phyloP scores from a whole-genome alignment of 2,888 invertebrate genomes.

The Taenaris catops region DNA sequence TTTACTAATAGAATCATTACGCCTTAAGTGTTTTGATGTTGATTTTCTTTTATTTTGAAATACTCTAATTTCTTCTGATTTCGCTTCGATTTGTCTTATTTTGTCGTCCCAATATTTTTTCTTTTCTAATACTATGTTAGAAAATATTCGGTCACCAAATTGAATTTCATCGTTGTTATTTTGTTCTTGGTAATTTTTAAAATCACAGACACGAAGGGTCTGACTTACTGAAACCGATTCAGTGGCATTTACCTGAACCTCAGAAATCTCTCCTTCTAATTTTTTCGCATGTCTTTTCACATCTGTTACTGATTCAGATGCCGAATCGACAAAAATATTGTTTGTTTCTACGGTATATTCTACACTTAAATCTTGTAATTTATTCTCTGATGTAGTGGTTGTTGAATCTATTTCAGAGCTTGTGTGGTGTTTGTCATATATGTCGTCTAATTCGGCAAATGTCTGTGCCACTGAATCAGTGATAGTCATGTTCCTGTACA shows the following conservation, averaged over 20 bases:
- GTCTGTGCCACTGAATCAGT: constrained; percentile 60
- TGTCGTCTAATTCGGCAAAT: constrained; percentile 67
- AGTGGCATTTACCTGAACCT: constrained; percentile 75
- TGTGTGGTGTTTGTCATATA: constrained; percentile 57
- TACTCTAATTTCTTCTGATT: constrained; percentile 47
- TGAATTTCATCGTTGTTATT: constrained; percentile 36
- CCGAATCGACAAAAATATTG: constrained; percentile 63
- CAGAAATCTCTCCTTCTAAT: constrained; percentile 72
- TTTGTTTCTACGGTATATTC: constrained; percentile 37
- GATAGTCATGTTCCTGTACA: constrained; percentile 32
- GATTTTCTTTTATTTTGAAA: constrained; percentile 49
- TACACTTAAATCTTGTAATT: constrained; percentile 26
- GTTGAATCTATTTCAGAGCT: constrained; percentile 38
- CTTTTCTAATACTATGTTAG: constrained; percentile 65
- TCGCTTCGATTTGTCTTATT: constrained; percentile 64
- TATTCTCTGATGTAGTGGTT: constrained; percentile 33
- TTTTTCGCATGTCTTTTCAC: constrained; percentile 65
- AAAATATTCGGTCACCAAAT: constrained; percentile 43
- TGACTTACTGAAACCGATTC: constrained; percentile 77
- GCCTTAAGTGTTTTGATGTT: constrained; percentile 50
- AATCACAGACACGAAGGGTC: constrained; percentile 46
- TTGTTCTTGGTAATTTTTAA: constrained; percentile 22
- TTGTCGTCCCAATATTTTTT: constrained; percentile 75
- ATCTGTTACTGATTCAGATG: constrained; percentile 68
- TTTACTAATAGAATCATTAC: constrained; percentile 64